Conservation (phyloP, 2,113 vertebrate species). For the Paraplagusia blochii region DNA sequence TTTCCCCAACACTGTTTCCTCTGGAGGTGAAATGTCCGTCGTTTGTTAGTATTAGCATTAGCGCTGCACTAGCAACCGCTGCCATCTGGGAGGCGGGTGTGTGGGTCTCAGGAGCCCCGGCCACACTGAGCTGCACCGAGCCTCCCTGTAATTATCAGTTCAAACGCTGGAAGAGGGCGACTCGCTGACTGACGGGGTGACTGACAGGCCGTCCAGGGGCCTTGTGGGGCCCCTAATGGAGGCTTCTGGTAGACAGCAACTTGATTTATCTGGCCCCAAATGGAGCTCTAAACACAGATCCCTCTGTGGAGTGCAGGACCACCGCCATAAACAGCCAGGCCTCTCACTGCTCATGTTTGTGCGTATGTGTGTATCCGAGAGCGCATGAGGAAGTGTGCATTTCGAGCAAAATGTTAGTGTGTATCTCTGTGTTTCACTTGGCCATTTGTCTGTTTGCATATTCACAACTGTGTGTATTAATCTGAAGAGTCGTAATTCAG, state of each 20-base stretch:
- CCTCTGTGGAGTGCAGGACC: constrained; percentile 68
- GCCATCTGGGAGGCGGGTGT: constrained; percentile 27
- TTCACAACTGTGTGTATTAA: constrained; percentile 7
- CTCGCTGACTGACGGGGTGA: constrained; percentile 68
- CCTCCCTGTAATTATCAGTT: constrained; percentile 79
- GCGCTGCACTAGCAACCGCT: constrained; percentile 32
- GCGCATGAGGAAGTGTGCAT: constrained; percentile 2
- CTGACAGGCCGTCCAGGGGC: constrained; percentile 69
- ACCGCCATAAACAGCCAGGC: constrained; percentile 57
- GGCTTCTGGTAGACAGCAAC: constrained; percentile 72
- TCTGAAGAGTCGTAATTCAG: background rate
- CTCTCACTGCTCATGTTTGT: constrained; percentile 21
- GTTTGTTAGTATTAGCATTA: constrained; percentile 68
- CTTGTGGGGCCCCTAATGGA: constrained; percentile 74
- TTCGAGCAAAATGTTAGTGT: background rate
- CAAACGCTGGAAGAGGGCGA: constrained; percentile 68
- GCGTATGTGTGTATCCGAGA: constrained; percentile 7
- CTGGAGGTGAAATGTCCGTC: constrained; percentile 54
- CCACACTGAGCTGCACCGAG: constrained; percentile 36
- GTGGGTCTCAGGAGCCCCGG: constrained; percentile 6
- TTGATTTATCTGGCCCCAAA: constrained; percentile 78
- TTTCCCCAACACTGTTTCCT: constrained; percentile 49
- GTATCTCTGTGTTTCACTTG: constrained; percentile 19
- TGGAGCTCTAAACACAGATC: constrained; percentile 77
- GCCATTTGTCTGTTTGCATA: constrained; percentile 7